These are phyloP conservation scores for Pteromalus puparum DNA, from an alignment of 1,140 invertebrate genomes.

Conservation along the genomic window DNA sequence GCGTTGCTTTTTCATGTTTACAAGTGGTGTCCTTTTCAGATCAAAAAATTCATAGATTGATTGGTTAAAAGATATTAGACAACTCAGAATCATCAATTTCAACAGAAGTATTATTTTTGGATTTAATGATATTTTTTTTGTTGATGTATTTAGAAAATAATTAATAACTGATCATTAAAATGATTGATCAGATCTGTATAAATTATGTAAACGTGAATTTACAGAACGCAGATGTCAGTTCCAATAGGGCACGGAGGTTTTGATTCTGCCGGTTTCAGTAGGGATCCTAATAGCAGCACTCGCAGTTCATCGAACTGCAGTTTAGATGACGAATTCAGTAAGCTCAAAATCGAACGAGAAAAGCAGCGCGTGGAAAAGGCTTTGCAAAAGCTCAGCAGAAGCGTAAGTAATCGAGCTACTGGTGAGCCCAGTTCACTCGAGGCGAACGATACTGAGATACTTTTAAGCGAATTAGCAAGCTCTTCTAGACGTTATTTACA, in stretches of 20 bases:
- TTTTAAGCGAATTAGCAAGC: constrained; percentile 61
- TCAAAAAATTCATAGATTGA: neutral
- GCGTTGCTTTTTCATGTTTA: neutral
- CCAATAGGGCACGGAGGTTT: constrained; percentile 2
- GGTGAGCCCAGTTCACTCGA: constrained; percentile 48
- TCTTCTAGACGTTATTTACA: constrained; percentile 53
- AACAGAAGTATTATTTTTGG: neutral
- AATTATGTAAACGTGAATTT: neutral
- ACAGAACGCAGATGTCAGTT: constrained; percentile 46
- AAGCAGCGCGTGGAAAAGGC: constrained; percentile 73
- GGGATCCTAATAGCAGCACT: constrained; percentile 19
- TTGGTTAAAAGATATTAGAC: neutral
- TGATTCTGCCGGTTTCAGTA: neutral
- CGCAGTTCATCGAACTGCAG: constrained; percentile 51
- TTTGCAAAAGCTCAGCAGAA: constrained; percentile 72
- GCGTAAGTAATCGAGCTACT: constrained; percentile 63
- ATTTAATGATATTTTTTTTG: too few relatives aligned
- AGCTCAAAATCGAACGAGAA: constrained; percentile 73
- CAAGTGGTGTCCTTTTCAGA: neutral
- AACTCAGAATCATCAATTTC: neutral
- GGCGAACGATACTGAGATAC: constrained; percentile 59
- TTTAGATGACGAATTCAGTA: constrained; percentile 75
- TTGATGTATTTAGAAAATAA: too few relatives aligned
- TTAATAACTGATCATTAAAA: neutral
- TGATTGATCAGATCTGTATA: neutral